Conservation (phyloP, 2,888 invertebrate species). For the Zootermopsis nevadensis region DNA sequence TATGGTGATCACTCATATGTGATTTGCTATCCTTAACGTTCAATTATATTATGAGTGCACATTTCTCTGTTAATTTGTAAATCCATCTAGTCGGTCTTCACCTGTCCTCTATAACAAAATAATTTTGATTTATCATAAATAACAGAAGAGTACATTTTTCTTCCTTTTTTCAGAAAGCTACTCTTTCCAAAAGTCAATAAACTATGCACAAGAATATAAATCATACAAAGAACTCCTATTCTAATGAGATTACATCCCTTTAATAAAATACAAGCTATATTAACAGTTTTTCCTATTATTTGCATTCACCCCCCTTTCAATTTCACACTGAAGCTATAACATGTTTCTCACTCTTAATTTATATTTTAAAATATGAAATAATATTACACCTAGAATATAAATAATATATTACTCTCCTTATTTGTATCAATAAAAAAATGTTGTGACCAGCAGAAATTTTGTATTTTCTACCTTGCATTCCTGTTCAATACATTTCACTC, state of each 20-base stretch:
- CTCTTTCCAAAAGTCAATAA: background rate
- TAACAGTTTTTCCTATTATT: background rate
- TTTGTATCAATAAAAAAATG: background rate
- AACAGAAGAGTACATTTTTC: background rate
- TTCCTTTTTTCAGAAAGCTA: background rate
- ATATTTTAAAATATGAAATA: background rate
- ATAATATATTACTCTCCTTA: background rate
- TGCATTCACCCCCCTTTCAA: background rate
- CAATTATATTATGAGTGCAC: no score
- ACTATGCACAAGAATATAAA: background rate
- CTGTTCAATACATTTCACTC: background rate
- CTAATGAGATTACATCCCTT: background rate
- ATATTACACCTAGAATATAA: background rate
- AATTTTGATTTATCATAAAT: background rate
- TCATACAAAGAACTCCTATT: background rate
- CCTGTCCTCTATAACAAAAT: background rate
- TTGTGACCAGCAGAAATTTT: background rate
- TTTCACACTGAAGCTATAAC: background rate
- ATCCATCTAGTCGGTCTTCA: background rate
- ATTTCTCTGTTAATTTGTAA: background rate
- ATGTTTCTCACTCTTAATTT: background rate
- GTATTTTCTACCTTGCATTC: background rate
- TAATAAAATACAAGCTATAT: constrained; percentile 10
- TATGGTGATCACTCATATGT: no score
- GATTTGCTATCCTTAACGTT: no score